Base-by-base conservation (phyloP, 2,888 invertebrate species). In the Pterostichus madidus region DNA sequence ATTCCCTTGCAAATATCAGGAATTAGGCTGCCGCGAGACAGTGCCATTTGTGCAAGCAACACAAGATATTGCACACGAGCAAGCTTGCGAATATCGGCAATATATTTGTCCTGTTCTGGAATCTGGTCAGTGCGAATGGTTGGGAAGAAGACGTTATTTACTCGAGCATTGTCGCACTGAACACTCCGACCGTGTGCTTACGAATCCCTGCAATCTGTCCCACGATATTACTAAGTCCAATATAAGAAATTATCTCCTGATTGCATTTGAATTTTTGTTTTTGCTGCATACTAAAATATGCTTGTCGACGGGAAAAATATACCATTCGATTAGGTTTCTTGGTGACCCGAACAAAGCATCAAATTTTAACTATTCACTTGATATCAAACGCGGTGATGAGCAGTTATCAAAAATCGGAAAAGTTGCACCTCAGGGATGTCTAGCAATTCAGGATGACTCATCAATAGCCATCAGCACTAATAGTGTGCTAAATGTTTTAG, bases 1-100 rank as follows among this genome's bases (percentile, higher is more conserved):
- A n/a, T 73, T 73, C 44, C 73, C 73, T 6, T 73, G 73, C 15
- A 73, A 73, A 46, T 44, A 73, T 44, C 44, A 73, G 39, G 46
- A 73, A 6, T 8, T 7, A 5, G 73, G 73, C 13, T 73, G 73
- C 46, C 8, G 5, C 2, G 13, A 15, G 7, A 44, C 11, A 46
- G n/a, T 73, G 15, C 11, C 17, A 5, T 73, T 73, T 73, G 32
- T 35, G 6, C 4, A 35, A 35, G 13, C 8, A 15, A 46, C 6
- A 24, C 32, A 24, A 31, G 35, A 31, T 31, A n/a, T 7, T 5
- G 4, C 6, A 35, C 73, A 73, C 39, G 73, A 73, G 44, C 10
- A 39, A 24, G 39, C 17, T 8, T 73, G 73, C 17, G 24, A 46
- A 10, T 73, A 44, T 44, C 13, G 46, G 15, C 46, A 7, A 6